A percentile compares a stretch with the other conserved stretches of the same genome.
Evolutionary conservation across 2,113 vertebrate species (phyloP).

Genomic region (Crotalus tigris): DNA sequence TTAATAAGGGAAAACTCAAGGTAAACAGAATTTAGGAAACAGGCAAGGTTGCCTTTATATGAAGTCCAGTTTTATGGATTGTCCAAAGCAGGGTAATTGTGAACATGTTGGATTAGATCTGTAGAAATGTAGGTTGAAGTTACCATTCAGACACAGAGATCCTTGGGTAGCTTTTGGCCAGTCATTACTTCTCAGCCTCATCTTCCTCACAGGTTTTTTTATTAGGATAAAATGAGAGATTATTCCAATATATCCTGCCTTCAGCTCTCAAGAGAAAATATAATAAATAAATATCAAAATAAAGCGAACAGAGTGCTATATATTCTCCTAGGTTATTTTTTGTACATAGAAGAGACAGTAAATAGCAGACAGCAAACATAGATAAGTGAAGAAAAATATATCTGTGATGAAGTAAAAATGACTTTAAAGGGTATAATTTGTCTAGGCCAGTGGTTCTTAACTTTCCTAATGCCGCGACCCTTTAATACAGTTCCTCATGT

Average conservation of each 20-base stretch:
- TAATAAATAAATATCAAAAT: neutral
- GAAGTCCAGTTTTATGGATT: neutral
- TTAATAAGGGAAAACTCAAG: slow-evolving; percentile 97
- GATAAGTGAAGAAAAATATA: neutral
- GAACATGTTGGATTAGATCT: neutral
- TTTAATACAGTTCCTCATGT: too few relatives aligned
- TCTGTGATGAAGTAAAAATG: neutral
- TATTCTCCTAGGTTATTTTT: neutral
- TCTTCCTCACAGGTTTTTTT: neutral
- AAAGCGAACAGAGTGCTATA: neutral
- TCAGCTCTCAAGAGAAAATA: neutral
- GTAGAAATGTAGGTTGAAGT: neutral
- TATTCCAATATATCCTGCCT: neutral
- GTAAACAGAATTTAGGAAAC: slow-evolving; percentile 65
- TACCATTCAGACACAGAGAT: neutral
- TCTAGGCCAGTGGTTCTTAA: too few relatives aligned
- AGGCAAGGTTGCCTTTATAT: neutral
- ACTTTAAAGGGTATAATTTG: neutral
- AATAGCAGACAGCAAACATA: neutral
- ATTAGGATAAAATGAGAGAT: neutral
- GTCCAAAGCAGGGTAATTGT: neutral
- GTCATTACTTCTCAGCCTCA: neutral
- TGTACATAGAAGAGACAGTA: neutral
- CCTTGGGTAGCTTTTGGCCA: neutral
- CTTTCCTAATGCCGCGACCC: too few relatives aligned